Base-by-base conservation (phyloP, 2,888 invertebrate genomes). In the Zaprionus obscuricornis region DNA sequence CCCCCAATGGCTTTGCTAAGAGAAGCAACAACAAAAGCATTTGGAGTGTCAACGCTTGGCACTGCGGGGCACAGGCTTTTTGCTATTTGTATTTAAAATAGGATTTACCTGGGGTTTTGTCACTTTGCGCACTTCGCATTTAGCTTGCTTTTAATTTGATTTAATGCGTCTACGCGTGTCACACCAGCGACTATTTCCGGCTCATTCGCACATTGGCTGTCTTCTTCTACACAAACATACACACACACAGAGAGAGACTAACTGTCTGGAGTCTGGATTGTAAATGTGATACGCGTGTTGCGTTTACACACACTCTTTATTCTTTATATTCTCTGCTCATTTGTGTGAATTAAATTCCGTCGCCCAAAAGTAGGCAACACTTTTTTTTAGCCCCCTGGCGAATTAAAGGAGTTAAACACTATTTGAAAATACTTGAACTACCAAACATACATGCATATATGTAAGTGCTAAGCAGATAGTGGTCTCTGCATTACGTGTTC, bases 71-170 rank as follows among this genome's bases (percentile, higher is more conserved):
- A 20, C 27, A 31, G 33, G 27, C 55, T 54, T 65, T 68, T 65
- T 36, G 65, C 74, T 82, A 74, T 82, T 85, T 82, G 83, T 85
- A 85, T 85, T 78, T 85, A 78, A 82, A 82, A 85, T 75, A 65
- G 74, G 82, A 82, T 75, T 82, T 82, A 74, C 81, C 85, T 78
- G 74, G 71, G 74, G 74, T 78, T 78, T 82, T 81, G 74, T 69
- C 75, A 75, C 77, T 70, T 77, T 43, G 60, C 47, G 52, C 68
- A 60, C 66, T 71, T 71, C 45, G 66, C 68, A 69, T 66, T 79
- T 78, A 68, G 74, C 74, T 66, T 66, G 71, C 74, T 77, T 86
- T 86, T 85, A 85, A 85, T 85, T 85, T 85, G 86, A 85, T 85
- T 86, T 86, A 85, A 85, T 79, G 81, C 67, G 76, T 79, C 83